Conservation (phyloP, 2,888 invertebrate genomes). For the Drosophila helvetica region DNA sequence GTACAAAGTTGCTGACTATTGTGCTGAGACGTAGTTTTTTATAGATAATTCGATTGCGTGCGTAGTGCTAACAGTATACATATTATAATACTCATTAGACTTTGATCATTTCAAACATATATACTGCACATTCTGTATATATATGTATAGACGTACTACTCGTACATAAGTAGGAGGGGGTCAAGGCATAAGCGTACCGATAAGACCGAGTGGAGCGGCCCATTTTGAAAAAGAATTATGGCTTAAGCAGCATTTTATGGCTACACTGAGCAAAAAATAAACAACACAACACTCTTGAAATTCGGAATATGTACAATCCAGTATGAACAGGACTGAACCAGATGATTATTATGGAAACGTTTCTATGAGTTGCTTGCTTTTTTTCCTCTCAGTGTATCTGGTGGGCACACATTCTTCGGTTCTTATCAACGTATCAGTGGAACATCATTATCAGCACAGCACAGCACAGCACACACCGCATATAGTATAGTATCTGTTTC, state of each 20-base stretch:
- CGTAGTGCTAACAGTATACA: constrained; percentile 5
- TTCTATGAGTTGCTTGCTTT: neutral
- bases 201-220: neutral
- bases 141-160: constrained; percentile 1
- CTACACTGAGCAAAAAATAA: neutral
- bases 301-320: too few relatives aligned
- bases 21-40: constrained; percentile 1
- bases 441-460: neutral
- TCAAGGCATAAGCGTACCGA: neutral
- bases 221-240: neutral
- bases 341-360: neutral
- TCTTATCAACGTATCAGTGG: constrained; percentile 1
- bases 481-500: constrained; percentile 15
- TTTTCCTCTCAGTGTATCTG: neutral
- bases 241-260: neutral
- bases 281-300: too few relatives aligned
- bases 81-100: constrained; percentile 15
- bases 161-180: neutral
- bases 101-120: constrained; percentile 8
- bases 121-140: constrained; percentile 11
- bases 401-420: neutral
- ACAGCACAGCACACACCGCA: neutral
- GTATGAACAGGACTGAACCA: too few relatives aligned
- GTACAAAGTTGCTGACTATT: too few relatives aligned
- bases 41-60: constrained; percentile 21